Base-by-base conservation (phyloP, 2,888 invertebrate species). In the Nycteola revayana region DNA sequence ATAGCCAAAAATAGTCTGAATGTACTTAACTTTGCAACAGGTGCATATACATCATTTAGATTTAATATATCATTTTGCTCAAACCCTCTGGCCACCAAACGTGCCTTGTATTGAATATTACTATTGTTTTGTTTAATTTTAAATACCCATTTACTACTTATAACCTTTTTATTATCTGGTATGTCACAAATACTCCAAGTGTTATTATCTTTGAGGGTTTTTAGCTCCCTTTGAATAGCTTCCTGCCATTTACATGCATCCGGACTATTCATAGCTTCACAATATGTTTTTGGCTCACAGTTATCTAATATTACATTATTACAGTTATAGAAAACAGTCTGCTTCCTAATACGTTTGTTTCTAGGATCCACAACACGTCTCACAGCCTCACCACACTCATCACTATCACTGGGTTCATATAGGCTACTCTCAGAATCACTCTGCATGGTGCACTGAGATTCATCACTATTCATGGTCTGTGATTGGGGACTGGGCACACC, bases 81-180 rank as follows among this genome's bases (percentile, higher is more conserved):
- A 28, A 50, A 47, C 0, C 46, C 47, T 11, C 41, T 25, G 0
- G 49, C 51, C 1, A 55, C 55, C 17, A 58, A 14, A 1, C 52
- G 39, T 2, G 58, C 55, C 28, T 55, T 55, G 36, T 56, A 47
- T 9, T 27, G n/a, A n/a, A 10, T 1, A 25, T 4, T 18, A 24
- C 39, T 25, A 21, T 9, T 14, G 8, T 26, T 22, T 10, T 36
- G 21, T 21, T 52, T 61, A 2, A 44, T 36, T 30, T 51, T 57
- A 34, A 60, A 62, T 0, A 62, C 57, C 60, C 55, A 60, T 23
- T 64, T 62, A 25, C 38, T 50, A 33, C 27, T 43, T 1, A 57
- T 25, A 0, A 36, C n/a, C 8, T 49, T 53, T 8, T 21, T 20
- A 29, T 18, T 34, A 1, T 5, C 20, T 1, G 51, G 49, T 28